Evolutionary conservation across 2,888 invertebrate genomes (phyloP).

Genomic region (Itoplectis maculator): DNA sequence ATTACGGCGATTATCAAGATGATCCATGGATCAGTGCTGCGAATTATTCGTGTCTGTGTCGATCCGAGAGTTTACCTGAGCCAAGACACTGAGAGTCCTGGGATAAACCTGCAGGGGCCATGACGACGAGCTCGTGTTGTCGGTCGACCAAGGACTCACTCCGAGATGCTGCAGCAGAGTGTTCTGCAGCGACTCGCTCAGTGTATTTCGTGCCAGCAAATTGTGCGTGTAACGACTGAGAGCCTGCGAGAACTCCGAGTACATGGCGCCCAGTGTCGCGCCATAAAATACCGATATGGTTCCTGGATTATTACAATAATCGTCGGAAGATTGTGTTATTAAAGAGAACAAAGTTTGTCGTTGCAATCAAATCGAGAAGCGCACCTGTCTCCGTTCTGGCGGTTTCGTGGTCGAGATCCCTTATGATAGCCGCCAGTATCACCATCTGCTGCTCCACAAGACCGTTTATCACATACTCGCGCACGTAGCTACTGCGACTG

Average conservation of each 20-base stretch:
- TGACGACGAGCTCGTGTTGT: slow-evolving; percentile 85
- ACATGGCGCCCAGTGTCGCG: slow-evolving; percentile 89
- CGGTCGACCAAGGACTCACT: slow-evolving; percentile 90
- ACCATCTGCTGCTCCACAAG: slow-evolving; percentile 95
- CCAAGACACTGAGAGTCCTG: slow-evolving; percentile 92
- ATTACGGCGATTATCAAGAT: slow-evolving; percentile 35
- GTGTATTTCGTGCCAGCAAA: slow-evolving; percentile 89
- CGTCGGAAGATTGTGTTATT: too few species aligned
- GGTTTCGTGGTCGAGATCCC: slow-evolving; percentile 96
- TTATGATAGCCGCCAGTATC: slow-evolving; percentile 93
- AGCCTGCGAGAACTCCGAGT: slow-evolving; percentile 91
- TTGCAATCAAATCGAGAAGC: too few species aligned
- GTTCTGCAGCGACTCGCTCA: slow-evolving; percentile 89
- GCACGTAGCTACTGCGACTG: slow-evolving; percentile 89
- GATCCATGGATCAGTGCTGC: not conserved
- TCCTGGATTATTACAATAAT: slow-evolving; percentile 84
- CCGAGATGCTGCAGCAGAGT: slow-evolving; percentile 90
- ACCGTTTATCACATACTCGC: slow-evolving; percentile 89
- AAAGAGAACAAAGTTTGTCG: not conserved
- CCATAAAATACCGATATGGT: slow-evolving; percentile 92
- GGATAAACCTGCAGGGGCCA: slow-evolving; percentile 93
- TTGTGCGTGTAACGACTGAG: slow-evolving; percentile 92
- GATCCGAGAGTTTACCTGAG: slow-evolving; percentile 88
- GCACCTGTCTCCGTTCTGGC: slow-evolving; percentile 91
- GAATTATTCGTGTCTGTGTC: too few species aligned